Evolutionary conservation across 2,888 invertebrate species (phyloP), one percentile per base, ranked within the genome.

Genomic region (Amphipoea oculea): DNA sequence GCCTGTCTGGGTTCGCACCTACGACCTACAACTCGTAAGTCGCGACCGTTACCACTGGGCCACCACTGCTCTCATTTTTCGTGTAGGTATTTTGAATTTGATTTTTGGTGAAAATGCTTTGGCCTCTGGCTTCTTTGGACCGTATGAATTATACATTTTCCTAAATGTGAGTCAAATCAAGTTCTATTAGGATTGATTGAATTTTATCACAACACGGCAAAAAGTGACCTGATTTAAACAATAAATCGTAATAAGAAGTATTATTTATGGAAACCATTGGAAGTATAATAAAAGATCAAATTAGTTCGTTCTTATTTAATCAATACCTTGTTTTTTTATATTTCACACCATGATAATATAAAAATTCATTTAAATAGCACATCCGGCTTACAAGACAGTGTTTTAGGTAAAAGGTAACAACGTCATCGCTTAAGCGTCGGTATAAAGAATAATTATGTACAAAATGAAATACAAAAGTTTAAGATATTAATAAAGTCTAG

Each of bases 261-360:
- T 1, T 29, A 29, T 63, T n/a, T 11, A n/a, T 23, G n/a, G 17
- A 3, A 11, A 63, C 57, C 6, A 68, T 17, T 23, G 40, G 36
- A 45, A 42, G 23, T 9, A 54, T 45, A 81, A 73, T 73, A 79
- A 87, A 81, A 86, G 3, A 74, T 65, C 65, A 74, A 72, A 84
- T 78, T 71, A 62, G 14, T 78, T 82, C 51, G 12, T 74, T 71
- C 63, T 81, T 83, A 67, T 88, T 88, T 85, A 88, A 83, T 48
- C 77, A 74, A 54, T 65, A 48, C 70, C 68, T 84, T 72, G 73
- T 73, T 81, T 79, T 80, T 82, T 68, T 45, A 62, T 1, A n/a
- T 65, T 75, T 65, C 45, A 75, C 17, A 60, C 60, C 4, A 60
- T n/a, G 4, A 60, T n/a, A 60, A 60, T 9, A 57, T 57, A 23